Evolutionary conservation across 2,888 invertebrate species (phyloP), one percentile per base, ranked within the genome.

Genomic region (Pristionchus arcanus): DNA sequence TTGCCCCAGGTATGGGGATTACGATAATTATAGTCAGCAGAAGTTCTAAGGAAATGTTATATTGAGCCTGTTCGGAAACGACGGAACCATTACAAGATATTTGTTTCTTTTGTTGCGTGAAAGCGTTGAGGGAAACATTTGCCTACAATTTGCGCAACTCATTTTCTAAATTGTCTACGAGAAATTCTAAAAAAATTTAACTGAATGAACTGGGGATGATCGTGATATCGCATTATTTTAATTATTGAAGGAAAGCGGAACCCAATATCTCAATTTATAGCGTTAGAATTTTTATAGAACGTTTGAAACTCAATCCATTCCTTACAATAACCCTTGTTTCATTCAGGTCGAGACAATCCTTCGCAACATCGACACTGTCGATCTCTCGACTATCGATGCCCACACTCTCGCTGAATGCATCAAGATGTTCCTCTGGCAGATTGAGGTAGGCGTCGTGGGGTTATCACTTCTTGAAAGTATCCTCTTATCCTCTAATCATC

Each of bases 331-430:
- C 59, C 1, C 28, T 68, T 71, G 15, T 15, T 71, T 37, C 21
- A 81, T 81, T 42, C 42, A 81, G 81, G 81, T 49, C 49, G 81
- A 81, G 28, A 28, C 28, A 1, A 53, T 81, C n/a, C 81, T 81
- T 7, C 81, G 81, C 81, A 42, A 53, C n/a, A 7, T 81, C 53
- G 81, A 49, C 49, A n/a, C n/a, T 11, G 49, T 81, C 81, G 28
- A 81, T 81, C n/a, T 81, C n/a, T 31, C 16, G 1, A 28, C 42
- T 3, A 15, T 81, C 49, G 53, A 81, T 11, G 49, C 49, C 0
- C 15, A 28, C 5, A 42, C 49, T 1, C n/a, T 81, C 3, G 81
- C 81, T 16, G 81, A 81, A 28, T 81, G 81, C 28, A 25, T 81
- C 49, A 81, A 81, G 81, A 28, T 53, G 7, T n/a, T 81, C 16